A percentile compares a stretch with the other conserved stretches of the same genome.
Evolutionary conservation across 1,140 invertebrate genomes (phyloP).

Genomic region (Rhopalosiphum maidis): DNA sequence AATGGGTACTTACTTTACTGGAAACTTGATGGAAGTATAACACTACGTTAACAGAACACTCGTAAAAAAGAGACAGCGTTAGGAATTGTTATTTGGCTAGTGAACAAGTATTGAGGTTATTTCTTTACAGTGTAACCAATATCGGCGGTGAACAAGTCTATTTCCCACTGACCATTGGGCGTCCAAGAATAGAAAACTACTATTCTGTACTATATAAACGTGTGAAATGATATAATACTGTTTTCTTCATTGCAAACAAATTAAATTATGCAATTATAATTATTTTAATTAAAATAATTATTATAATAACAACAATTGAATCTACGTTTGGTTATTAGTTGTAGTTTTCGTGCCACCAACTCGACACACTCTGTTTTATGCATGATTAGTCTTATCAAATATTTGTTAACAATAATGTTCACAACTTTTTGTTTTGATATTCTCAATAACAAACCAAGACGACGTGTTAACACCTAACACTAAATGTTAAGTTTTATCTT

Average conservation of each 20-base stretch:
- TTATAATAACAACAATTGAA: background rate
- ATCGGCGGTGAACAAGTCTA: background rate
- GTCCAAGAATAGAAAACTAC: background rate
- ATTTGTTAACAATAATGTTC: slow-evolving; percentile 9
- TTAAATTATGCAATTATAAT: background rate
- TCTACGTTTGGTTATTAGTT: background rate
- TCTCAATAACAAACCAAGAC: background rate
- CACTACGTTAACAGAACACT: background rate
- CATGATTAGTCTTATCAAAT: slow-evolving; percentile 49
- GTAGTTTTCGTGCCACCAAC: background rate
- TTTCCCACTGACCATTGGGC: background rate
- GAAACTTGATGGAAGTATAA: background rate
- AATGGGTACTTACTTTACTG: slow-evolving; percentile 42
- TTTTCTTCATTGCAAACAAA: background rate
- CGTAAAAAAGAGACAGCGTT: background rate
- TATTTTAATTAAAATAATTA: background rate
- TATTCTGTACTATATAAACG: background rate
- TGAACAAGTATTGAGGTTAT: slow-evolving; percentile 25
- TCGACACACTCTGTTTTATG: background rate
- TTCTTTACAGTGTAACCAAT: background rate
- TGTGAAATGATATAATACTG: background rate
- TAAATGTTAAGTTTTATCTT: background rate
- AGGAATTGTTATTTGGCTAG: background rate
- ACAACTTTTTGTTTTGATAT: slow-evolving; percentile 9
- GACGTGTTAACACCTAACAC: background rate